Evolutionary conservation across 2,888 invertebrate genomes (phyloP), one percentile per base, ranked within the genome.

Genomic region (Caenorhabditis uteleia): DNA sequence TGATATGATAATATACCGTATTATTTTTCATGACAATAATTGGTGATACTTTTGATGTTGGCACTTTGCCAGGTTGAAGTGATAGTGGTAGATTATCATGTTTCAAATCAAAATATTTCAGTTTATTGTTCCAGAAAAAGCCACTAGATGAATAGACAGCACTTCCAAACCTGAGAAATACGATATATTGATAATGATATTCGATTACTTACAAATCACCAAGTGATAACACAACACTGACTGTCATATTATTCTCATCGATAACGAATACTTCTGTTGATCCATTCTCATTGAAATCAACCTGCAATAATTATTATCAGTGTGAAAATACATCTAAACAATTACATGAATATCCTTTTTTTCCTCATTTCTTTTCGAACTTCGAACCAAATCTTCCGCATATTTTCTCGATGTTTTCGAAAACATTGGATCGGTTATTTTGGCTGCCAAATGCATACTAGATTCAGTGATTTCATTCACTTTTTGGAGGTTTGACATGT

Each of bases 21-120:
- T 58, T 38, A 16, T 61, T 56, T 25, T 57, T 50, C 6, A 57
- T 27, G 1, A 60, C 55, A 25, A 69, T 50, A n/a, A 69, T 40
- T 3, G 69, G 69, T 21, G 65, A 51, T 21, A 42, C 26, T 10
- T 39, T 18, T 2, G 62, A 31, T 5, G 57, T 57, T 14, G 69
- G 62, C 36, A 55, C 53, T 50, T 69, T 69, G 6, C 65, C 69
- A 16, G 69, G 65, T 31, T 69, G 69, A 10, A 69, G 6, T 1
- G 65, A 54, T 20, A 56, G 34, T n/a, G 60, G 46, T 21, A 43
- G 18, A 43, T 51, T 47, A 1, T 49, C 42, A 40, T 53, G 49
- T 38, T 50, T 46, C 31, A 58, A 18, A 27, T 58, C 57, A 31
- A 64, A 64, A 27, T 44, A 64, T 29, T 45, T 33, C 49, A 64